Percentiles rank a stretch among this genome's conserved stretches.
Evolutionary conservation across 2,113 vertebrate species (phyloP).

Genomic region (Phodopus roborovskii): DNA sequence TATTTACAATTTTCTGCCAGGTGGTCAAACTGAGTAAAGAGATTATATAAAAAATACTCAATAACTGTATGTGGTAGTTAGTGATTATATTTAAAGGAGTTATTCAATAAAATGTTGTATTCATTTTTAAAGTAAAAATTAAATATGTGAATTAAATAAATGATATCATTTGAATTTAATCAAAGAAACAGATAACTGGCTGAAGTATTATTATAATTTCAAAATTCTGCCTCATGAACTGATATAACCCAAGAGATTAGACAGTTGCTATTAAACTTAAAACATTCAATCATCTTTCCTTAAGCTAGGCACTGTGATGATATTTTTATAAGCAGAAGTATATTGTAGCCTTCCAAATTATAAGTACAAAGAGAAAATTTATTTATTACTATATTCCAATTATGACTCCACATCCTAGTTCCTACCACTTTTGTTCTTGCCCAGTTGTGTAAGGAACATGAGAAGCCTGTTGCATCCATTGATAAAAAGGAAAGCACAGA

Average conservation of each 20-base stretch:
- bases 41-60: background rate
- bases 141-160: background rate
- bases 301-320: background rate
- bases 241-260: background rate
- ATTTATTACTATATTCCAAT: background rate
- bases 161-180: background rate
- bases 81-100: too few relatives aligned
- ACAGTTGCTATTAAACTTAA: background rate
- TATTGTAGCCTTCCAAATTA: too few relatives aligned
- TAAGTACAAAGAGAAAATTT: background rate
- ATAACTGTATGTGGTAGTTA: background rate
- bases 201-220: background rate
- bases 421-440: background rate
- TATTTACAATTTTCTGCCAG: background rate
- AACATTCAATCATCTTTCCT: background rate
- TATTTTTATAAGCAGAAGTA: background rate
- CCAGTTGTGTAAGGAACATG: background rate
- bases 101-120: background rate
- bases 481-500: background rate
- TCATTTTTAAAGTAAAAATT: background rate
- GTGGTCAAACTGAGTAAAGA: background rate
- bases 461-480: background rate
- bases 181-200: background rate
- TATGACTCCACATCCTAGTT: background rate
- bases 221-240: too few relatives aligned